A percentile compares a stretch with the other conserved stretches of the same genome.
phyloP scores from a whole-genome alignment of 2,113 vertebrate species.

The Geococcyx californianus region DNA sequence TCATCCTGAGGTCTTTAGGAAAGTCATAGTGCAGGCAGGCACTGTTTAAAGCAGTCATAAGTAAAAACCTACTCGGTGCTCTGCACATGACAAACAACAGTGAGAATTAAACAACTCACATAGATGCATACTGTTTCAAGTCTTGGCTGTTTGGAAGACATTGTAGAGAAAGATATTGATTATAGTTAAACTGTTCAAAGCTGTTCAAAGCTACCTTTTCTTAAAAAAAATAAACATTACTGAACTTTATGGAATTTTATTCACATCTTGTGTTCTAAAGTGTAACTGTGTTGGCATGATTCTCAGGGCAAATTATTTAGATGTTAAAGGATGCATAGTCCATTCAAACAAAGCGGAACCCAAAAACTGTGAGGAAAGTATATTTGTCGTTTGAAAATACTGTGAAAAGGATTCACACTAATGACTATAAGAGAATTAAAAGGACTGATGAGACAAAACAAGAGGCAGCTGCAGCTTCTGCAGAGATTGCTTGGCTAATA shows the following conservation, averaged over 20 bases:
- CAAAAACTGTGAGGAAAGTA: background rate
- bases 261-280: background rate
- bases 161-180: background rate
- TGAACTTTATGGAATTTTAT: background rate
- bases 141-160: background rate
- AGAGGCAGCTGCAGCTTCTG: slow-evolving; percentile 25
- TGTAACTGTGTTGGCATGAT: background rate
- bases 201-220: background rate
- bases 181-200: background rate
- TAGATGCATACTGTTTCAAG: background rate
- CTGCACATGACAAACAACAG: background rate
- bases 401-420: background rate
- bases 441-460: background rate
- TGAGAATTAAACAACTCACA: background rate
- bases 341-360: background rate
- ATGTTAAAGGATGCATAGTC: background rate
- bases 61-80: slow-evolving; percentile 37
- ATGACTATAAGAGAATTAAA: background rate
- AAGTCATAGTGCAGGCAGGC: slow-evolving; percentile 59
- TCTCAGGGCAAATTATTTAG: background rate
- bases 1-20: slow-evolving; percentile 47
- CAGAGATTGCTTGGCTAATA: slow-evolving; percentile 20
- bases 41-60: slow-evolving; percentile 66
- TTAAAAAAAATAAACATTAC: background rate
- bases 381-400: background rate